These are phyloP conservation scores for Hafferia zeledoni DNA, from an alignment of 2,797 vertebrate genomes.

Conservation along the genomic window DNA sequence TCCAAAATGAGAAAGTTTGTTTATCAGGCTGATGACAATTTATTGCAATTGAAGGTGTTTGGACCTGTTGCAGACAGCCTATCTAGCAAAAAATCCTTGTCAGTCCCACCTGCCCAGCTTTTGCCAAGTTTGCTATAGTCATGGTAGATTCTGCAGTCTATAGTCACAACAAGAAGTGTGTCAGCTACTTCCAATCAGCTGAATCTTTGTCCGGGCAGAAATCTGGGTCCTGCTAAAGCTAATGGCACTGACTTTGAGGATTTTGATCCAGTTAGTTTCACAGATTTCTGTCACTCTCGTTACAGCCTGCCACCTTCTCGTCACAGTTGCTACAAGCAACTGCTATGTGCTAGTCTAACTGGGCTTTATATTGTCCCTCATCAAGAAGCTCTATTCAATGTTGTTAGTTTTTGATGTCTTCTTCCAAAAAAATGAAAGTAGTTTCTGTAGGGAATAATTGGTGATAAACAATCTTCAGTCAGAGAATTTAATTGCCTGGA, in stretches of 20 bases:
- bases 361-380: neutral
- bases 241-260: neutral
- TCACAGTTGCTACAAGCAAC: neutral
- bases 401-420: slow-evolving; percentile 32
- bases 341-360: neutral
- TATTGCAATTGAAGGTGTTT: neutral
- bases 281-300: neutral
- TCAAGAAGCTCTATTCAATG: neutral
- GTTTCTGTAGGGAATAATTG: slow-evolving; percentile 64
- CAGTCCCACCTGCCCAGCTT: neutral
- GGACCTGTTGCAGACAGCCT: neutral
- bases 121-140: neutral
- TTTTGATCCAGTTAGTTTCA: neutral
- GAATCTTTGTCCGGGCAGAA: neutral
- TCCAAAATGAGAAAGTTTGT: neutral
- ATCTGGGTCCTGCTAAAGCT: neutral
- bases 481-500: slow-evolving; percentile 70
- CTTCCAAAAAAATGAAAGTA: slow-evolving; percentile 17
- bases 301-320: neutral
- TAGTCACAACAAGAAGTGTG: neutral
- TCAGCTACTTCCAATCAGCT: neutral
- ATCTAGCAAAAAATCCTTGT: neutral
- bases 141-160: neutral
- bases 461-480: slow-evolving; percentile 71
- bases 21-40: neutral